Conservation (phyloP, 2,888 invertebrate genomes). For the Epistrophe eligans region DNA sequence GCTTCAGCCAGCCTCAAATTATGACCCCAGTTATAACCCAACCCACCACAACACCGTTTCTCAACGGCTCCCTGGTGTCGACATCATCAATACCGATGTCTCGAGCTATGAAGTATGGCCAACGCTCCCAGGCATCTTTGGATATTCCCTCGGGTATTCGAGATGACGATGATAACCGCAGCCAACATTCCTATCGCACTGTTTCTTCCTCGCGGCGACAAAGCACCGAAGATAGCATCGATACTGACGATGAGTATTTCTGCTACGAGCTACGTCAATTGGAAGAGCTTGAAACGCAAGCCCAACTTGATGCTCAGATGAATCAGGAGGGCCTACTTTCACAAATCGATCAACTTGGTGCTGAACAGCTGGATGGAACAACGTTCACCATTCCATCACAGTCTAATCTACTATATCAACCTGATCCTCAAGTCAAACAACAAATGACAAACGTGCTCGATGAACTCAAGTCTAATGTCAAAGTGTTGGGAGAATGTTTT, state of each 20-base stretch:
- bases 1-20: conserved; percentile 53
- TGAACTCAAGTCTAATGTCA: conserved; percentile 90
- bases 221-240: conserved; percentile 96
- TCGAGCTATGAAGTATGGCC: conserved; percentile 76
- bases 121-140: conserved; percentile 89
- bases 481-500: conserved; percentile 81
- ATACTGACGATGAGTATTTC: conserved; percentile 97
- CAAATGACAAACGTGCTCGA: conserved; percentile 92
- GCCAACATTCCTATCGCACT: conserved; percentile 94
- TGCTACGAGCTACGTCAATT: conserved; percentile 94
- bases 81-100: conserved; percentile 79
- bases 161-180: conserved; percentile 93
- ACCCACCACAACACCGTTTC: conserved; percentile 13
- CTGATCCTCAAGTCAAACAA: conserved; percentile 89
- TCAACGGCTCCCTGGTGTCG: conserved; percentile 8
- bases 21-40: conserved; percentile 29
- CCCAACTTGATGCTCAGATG: conserved; percentile 85
- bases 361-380: conserved; percentile 85
- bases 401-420: conserved; percentile 84
- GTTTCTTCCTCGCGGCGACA: conserved; percentile 94
- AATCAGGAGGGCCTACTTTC: conserved; percentile 78
- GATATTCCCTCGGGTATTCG: conserved; percentile 91
- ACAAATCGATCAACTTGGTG: conserved; percentile 85
- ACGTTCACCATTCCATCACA: neutral
- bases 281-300: conserved; percentile 93